Conservation (phyloP, 2,888 invertebrate species). For the Lasiommata megera region DNA sequence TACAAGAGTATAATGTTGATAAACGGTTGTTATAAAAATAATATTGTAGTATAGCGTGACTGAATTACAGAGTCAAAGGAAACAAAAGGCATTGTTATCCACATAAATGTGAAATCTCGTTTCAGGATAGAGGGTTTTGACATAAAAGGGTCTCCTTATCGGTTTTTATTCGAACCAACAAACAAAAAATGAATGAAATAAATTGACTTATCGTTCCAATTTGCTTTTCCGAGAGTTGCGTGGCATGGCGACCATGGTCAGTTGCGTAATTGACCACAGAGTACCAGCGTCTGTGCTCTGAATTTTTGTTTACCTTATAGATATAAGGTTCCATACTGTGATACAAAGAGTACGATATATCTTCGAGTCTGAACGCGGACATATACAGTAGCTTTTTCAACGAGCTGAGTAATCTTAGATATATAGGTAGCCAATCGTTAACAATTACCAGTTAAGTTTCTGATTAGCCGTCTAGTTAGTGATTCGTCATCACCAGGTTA, state of each 20-base stretch:
- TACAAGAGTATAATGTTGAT: slow-evolving; percentile 5
- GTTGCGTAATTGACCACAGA: too few species aligned
- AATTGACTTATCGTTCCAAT: slow-evolving; percentile 25
- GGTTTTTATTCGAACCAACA: slow-evolving; percentile 37
- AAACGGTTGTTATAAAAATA: slow-evolving; percentile 29
- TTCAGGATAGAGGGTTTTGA: slow-evolving; percentile 49
- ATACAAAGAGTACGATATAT: too few species aligned
- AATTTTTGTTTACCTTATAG: neutral
- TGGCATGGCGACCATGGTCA: too few species aligned
- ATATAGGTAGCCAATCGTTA: too few species aligned
- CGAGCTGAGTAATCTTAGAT: too few species aligned
- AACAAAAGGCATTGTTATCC: slow-evolving; percentile 53
- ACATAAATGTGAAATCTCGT: slow-evolving; percentile 51
- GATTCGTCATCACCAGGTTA: too few species aligned
- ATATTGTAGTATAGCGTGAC: slow-evolving; percentile 38
- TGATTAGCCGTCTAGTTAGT: too few species aligned
- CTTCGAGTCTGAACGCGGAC: too few species aligned
- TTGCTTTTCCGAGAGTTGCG: neutral
- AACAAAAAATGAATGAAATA: slow-evolving; percentile 36
- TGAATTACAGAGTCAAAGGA: slow-evolving; percentile 49
- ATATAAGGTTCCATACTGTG: too few species aligned
- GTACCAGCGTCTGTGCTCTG: too few species aligned
- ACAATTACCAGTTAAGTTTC: too few species aligned
- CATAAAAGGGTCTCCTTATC: slow-evolving; percentile 47
- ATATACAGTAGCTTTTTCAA: too few species aligned